Conservation (phyloP, 1,140 invertebrate species). For the Brachionus plicatilis region DNA sequence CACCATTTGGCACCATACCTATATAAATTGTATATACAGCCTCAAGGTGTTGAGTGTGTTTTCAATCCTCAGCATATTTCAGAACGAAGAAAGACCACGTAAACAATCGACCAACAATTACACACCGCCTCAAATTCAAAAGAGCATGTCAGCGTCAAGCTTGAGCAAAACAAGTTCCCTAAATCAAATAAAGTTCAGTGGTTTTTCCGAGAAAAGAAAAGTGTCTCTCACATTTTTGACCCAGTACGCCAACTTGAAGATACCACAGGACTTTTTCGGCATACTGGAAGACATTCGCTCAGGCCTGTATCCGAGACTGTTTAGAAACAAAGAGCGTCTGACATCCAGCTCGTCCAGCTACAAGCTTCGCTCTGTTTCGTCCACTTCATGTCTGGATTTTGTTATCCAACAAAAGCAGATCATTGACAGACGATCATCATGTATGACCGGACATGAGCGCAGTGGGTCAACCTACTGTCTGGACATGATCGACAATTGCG, state of each 20-base stretch:
- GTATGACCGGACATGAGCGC: neutral
- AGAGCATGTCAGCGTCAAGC: neutral
- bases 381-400: constrained; percentile 20
- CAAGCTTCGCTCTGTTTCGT: neutral
- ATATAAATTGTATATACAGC: constrained; percentile 2
- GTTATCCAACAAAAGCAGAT: constrained; percentile 35
- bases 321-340: neutral
- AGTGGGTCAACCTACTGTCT: neutral
- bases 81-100: neutral
- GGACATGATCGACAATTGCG: neutral
- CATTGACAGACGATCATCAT: neutral
- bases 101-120: neutral
- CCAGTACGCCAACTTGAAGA: constrained; percentile 7
- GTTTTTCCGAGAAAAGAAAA: constrained; percentile 19
- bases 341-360: neutral
- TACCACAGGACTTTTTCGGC: constrained; percentile 34
- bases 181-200: constrained; percentile 8
- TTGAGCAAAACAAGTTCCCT: neutral
- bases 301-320: constrained; percentile 23
- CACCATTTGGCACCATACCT: constrained; percentile 22
- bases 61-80: constrained; percentile 1
- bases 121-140: neutral
- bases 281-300: constrained; percentile 38
- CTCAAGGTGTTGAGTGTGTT: constrained; percentile 26
- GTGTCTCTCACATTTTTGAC: constrained; percentile 24